Base-by-base conservation (phyloP, 2,888 invertebrate species). In the Monoplex corrugatus region DNA sequence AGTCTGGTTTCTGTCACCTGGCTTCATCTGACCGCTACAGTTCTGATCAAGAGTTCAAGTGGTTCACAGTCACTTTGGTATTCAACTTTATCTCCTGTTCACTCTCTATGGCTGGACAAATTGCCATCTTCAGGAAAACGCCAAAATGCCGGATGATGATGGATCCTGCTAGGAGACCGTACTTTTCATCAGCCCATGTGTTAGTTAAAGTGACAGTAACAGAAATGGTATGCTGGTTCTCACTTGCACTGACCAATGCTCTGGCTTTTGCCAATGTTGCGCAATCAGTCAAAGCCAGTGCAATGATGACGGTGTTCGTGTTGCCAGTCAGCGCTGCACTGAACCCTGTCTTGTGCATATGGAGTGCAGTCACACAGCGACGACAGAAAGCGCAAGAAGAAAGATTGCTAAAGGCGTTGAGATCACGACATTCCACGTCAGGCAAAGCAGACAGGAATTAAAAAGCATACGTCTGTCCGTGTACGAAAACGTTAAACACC, bases 1-100 rank as follows among this genome's bases (percentile, higher is more conserved):
- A 80, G 78, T 80, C 78, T 80, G 78, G 78, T 23, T 43, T 80
- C 5, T 80, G 78, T 80, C 78, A 43, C 23, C 23, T 80, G 28
- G 78, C 78, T 28, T 80, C 43, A 13, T 80, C 43, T 32, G 28
- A 43, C 16, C 23, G 28, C 43, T 19, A 80, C 5, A 16, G 8
- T 43, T 40, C 16, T 43, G 5, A 80, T 43, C 78, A 43, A 19
- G 43, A 13, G 8, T 80, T 80, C 43, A 80, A 19, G 2, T 80
- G 78, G 78, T 80, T 80, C 78, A 80, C 40, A 2, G 78, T 80
- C 23, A 40, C 32, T 28, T 8, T 43, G 8, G 5, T 28, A 5
- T 28, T 80, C 78, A 80, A 80, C 23, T 80, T 19, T 28, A 28
- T 80, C 19, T 28, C 28, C 28, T 28, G 16, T 32, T 80, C 10